Percentiles rank a stretch among this genome's conserved stretches.
Evolutionary conservation across 2,797 vertebrate species (phyloP).

Genomic region (Sitta carolinensis): DNA sequence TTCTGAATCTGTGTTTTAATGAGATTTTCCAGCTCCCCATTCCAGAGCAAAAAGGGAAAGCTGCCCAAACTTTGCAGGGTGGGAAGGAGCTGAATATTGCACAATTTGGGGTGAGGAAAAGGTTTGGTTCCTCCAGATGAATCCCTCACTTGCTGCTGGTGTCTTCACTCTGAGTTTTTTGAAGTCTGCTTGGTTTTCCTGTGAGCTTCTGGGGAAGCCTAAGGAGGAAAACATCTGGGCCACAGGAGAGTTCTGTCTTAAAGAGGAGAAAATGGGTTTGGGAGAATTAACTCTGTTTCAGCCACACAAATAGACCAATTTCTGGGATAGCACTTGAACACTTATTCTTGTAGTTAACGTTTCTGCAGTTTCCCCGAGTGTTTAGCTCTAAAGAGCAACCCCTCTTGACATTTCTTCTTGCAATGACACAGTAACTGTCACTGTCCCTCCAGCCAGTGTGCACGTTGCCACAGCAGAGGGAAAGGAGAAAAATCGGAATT

Average conservation of each 20-base stretch:
- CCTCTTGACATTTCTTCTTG: neutral
- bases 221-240: neutral
- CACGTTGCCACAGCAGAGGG: neutral
- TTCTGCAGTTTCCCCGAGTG: neutral
- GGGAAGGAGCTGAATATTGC: neutral
- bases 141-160: neutral
- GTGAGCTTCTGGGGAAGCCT: neutral
- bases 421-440: neutral
- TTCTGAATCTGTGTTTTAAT: neutral
- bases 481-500: conserved; percentile 74
- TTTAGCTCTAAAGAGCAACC: neutral
- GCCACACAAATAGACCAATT: neutral
- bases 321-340: neutral
- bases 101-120: neutral
- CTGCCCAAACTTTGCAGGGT: neutral
- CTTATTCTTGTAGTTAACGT: neutral
- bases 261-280: neutral
- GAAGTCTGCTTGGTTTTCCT: neutral
- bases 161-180: neutral
- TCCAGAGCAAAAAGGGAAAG: neutral
- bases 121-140: neutral
- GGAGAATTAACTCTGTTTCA: neutral
- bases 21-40: neutral
- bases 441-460: neutral
- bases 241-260: neutral